A percentile compares a stretch with the other conserved stretches of the same genome.
phyloP scores from a whole-genome alignment of 2,888 invertebrate genomes.

The Anoplius nigerrimus region DNA sequence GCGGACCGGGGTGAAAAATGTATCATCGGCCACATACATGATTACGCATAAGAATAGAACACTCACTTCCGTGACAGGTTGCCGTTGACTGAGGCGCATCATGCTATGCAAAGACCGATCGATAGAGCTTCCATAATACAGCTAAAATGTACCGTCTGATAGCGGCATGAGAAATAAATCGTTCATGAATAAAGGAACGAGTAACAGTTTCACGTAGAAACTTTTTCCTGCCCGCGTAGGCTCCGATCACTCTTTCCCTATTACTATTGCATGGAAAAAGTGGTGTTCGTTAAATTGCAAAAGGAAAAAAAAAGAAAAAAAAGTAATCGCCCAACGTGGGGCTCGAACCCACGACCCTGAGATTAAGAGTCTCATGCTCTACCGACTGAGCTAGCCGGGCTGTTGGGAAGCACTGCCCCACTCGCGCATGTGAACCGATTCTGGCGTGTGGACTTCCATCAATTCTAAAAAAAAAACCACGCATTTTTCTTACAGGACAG shows the following conservation, averaged over 20 bases:
- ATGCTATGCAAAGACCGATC: constrained; percentile 34
- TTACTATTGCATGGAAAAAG: background rate
- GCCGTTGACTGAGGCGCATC: background rate
- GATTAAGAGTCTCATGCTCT: constrained; percentile 72
- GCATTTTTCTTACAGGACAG: constrained; percentile 74
- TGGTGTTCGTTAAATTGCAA: background rate
- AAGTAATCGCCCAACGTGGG: constrained; percentile 65
- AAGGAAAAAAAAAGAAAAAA: background rate
- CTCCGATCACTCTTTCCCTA: no score
- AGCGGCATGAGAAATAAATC: background rate
- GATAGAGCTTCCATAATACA: constrained; percentile 38
- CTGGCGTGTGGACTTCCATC: background rate
- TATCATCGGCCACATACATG: background rate
- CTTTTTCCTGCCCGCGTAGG: background rate
- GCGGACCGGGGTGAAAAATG: no score
- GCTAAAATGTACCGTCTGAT: constrained; percentile 23
- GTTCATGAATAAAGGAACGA: background rate
- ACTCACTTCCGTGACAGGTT: constrained; percentile 27
- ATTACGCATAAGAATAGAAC: background rate
- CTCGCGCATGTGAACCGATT: no score
- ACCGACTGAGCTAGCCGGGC: constrained; percentile 68
- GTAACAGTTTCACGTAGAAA: no score
- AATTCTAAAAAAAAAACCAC: background rate
- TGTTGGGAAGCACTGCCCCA: background rate
- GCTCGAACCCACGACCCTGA: constrained; percentile 72